Evolutionary conservation across 2,113 vertebrate species (phyloP).

Genomic region (Machaerirhynchus nigripectus): DNA sequence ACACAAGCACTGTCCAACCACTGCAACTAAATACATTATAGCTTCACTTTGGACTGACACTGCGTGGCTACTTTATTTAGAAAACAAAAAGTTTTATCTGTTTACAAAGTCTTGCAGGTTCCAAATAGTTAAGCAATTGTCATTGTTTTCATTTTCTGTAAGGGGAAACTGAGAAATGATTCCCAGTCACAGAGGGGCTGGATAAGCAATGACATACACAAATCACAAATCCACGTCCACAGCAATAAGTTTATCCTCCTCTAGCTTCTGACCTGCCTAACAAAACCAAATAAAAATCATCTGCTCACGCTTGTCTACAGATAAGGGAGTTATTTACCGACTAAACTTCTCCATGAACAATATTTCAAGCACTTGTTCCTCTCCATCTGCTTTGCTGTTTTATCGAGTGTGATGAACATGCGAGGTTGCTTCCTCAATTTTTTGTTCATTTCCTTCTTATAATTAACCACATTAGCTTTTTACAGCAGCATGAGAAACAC

Average conservation of each 20-base stretch:
- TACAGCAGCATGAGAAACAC: not conserved
- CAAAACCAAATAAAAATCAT: not conserved
- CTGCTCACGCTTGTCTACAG: not conserved
- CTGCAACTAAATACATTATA: not conserved
- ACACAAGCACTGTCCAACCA: not conserved
- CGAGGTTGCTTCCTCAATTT: not conserved
- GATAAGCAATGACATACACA: not conserved
- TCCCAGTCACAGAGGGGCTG: not conserved
- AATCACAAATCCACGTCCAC: not conserved
- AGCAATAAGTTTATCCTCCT: not conserved
- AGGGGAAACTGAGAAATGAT: not conserved
- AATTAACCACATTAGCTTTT: not conserved
- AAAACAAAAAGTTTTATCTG: not conserved
- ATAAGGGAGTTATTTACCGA: not conserved
- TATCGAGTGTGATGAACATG: not conserved
- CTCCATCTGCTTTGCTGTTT: not conserved
- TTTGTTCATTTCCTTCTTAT: not conserved
- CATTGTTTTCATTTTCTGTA: not conserved
- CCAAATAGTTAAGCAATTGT: not conserved
- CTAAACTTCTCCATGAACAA: not conserved
- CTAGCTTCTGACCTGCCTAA: not conserved
- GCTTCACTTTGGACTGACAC: not conserved
- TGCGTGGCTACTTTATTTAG: not conserved
- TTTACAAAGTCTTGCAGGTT: not conserved
- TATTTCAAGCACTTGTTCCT: not conserved